A percentile compares a stretch with the other conserved stretches of the same genome.
These are phyloP conservation scores for Drosophila prostipennis DNA, from an alignment of 2,888 invertebrate genomes.

Conservation along the genomic window DNA sequence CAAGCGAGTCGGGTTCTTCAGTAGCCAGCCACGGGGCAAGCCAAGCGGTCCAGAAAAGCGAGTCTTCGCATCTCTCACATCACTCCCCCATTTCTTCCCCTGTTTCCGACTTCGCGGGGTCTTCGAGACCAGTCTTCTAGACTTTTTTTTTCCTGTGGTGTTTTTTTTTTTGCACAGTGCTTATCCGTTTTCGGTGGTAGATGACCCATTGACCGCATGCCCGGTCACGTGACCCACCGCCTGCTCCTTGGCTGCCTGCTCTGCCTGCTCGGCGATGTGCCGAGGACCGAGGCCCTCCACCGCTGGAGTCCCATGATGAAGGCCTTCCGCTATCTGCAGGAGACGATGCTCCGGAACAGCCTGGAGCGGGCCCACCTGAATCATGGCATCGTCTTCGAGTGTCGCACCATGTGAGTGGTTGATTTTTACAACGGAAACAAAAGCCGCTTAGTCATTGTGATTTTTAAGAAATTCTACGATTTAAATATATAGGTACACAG, in stretches of 20 bases:
- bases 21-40: slow-evolving; percentile 76
- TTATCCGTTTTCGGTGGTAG: slow-evolving; percentile 4
- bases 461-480: neutral
- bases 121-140: neutral
- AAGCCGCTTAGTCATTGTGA: neutral
- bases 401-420: slow-evolving; percentile 78
- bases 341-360: slow-evolving; percentile 75
- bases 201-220: slow-evolving; percentile 43
- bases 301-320: slow-evolving; percentile 68
- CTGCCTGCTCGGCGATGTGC: slow-evolving; percentile 28
- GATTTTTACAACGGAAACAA: no score
- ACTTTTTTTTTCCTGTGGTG: slow-evolving; percentile 5
- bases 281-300: slow-evolving; percentile 42
- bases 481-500: neutral
- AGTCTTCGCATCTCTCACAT: slow-evolving; percentile 11
- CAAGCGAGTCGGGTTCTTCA: slow-evolving; percentile 51
- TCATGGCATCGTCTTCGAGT: slow-evolving; percentile 78
- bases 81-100: neutral
- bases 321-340: slow-evolving; percentile 75
- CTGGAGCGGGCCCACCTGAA: slow-evolving; percentile 77
- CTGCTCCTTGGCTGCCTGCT: slow-evolving; percentile 30
- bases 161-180: neutral
- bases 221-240: slow-evolving; percentile 40
- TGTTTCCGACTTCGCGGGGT: neutral
- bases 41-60: slow-evolving; percentile 54